Conservation (phyloP, 1,140 invertebrate species). For the Drosophila sulfurigaster region DNA sequence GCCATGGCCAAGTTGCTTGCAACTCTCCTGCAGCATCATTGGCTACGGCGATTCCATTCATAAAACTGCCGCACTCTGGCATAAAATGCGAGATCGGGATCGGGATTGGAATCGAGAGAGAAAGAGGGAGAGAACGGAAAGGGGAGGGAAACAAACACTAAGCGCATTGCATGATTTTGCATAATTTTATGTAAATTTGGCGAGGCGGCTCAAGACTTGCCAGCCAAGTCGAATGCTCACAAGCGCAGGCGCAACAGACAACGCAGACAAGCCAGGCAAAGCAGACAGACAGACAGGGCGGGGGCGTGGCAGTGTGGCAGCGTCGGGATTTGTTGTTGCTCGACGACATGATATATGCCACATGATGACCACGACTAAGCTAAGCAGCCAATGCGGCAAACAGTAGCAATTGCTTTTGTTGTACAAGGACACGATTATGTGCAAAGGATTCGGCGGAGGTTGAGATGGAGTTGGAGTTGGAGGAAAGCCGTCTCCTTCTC, state of each 20-base stretch:
- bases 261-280: no score
- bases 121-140: background rate
- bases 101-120: background rate
- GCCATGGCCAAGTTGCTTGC: constrained; percentile 38
- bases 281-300: constrained; percentile 25
- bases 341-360: constrained; percentile 80
- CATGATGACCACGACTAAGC: constrained; percentile 65
- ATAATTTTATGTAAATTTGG: constrained; percentile 84
- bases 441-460: constrained; percentile 32
- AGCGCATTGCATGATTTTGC: constrained; percentile 84
- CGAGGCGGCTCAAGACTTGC: constrained; percentile 52
- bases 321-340: constrained; percentile 45
- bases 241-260: constrained; percentile 35
- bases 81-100: constrained; percentile 13
- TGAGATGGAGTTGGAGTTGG: background rate
- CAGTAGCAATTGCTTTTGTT: constrained; percentile 84
- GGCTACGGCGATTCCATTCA: constrained; percentile 69
- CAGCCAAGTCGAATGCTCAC: constrained; percentile 38
- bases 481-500: background rate
- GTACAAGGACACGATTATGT: constrained; percentile 80
- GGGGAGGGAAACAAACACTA: constrained; percentile 72
- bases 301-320: constrained; percentile 79
- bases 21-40: constrained; percentile 15
- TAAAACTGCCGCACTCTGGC: constrained; percentile 70
- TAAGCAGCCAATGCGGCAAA: constrained; percentile 67